A percentile compares a stretch with the other conserved stretches of the same genome.
These are phyloP conservation scores for Casuarius casuarius DNA, from an alignment of 2,113 vertebrate genomes.

Conservation along the genomic window DNA sequence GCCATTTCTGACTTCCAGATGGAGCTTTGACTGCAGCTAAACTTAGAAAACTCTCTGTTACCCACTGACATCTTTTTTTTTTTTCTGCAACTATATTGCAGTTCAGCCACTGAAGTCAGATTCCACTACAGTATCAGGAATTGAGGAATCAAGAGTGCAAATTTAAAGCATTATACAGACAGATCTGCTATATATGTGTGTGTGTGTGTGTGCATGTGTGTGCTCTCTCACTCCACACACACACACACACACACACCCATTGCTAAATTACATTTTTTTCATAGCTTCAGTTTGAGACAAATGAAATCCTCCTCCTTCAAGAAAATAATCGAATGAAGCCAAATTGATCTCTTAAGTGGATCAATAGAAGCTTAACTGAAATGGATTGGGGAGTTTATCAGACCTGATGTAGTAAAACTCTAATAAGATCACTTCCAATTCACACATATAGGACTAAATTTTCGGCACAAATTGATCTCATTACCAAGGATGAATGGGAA, in stretches of 20 bases:
- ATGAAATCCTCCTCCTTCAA: slow-evolving; percentile 48
- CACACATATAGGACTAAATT: slow-evolving; percentile 63
- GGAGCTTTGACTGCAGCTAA: background rate
- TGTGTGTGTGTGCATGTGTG: accelerated
- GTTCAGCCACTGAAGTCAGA: background rate
- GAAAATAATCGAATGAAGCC: slow-evolving; percentile 64
- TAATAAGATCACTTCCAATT: slow-evolving; percentile 76
- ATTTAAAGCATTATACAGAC: background rate
- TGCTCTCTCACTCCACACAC: background rate
- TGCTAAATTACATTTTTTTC: slow-evolving; percentile 54
- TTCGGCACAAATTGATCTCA: slow-evolving; percentile 68
- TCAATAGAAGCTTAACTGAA: slow-evolving; percentile 77
- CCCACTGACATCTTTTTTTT: background rate
- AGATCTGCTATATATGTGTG: background rate
- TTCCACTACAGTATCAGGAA: background rate
- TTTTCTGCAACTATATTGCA: background rate
- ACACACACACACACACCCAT: background rate
- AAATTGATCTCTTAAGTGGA: slow-evolving; percentile 77
- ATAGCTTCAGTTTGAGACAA: slow-evolving; percentile 49
- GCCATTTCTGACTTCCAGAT: background rate
- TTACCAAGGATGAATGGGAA: slow-evolving; percentile 71
- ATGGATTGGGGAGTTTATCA: slow-evolving; percentile 76
- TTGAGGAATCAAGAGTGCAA: background rate
- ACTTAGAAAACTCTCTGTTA: background rate
- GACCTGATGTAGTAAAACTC: slow-evolving; percentile 73